Base-by-base conservation (phyloP, 2,113 vertebrate species). In the Lasiurus cinereus region DNA sequence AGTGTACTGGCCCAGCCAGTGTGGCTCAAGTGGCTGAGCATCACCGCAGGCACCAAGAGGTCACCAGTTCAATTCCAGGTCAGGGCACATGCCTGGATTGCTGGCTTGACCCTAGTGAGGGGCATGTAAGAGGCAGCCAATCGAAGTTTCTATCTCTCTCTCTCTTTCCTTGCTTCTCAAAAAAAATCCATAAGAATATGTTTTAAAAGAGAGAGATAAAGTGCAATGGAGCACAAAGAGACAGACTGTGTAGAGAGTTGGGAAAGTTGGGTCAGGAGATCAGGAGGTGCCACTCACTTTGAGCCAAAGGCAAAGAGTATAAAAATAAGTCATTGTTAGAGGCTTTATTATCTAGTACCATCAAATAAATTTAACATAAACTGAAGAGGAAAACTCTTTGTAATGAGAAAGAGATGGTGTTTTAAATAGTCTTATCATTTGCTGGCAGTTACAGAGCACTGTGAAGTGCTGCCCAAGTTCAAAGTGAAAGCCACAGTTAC, bases 401-500 rank as follows among this genome's bases (percentile, higher is more conserved):
- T 10, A 59, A 88, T 66, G 46, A 48, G 80, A 84, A 87, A 39
- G 22, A 86, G 6, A 69, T 16, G 12, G 4, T 50, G n/a, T 93
- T 64, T 69, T 50, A 83, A 94, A 77, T 77, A 52, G 36, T 10
- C 6, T 90, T 88, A 29, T 50, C 33, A 83, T 69, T 29, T 52
- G 39, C 31, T 83, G 48, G 39, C 76, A 76, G 85, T 82, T 29
- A 36, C 33, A 86, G 48, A 95, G 73, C n/a, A 76, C 15, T 94
- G 52, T 56, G 13, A 79, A 29, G 22, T 50, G 21, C 62, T 36
- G 36, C 46, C 36, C 36, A 39, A 66, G 21, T 27, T 74, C 4
- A n/a, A 69, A 72, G 54, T 85, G 9, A 88, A 76, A 87, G 31
- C 18, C 56, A 8, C 1, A 8, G 16, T 56, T 43, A 46, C 16